phyloP scores from a whole-genome alignment of 2,113 vertebrate genomes.

The Miniopterus natalensis region DNA sequence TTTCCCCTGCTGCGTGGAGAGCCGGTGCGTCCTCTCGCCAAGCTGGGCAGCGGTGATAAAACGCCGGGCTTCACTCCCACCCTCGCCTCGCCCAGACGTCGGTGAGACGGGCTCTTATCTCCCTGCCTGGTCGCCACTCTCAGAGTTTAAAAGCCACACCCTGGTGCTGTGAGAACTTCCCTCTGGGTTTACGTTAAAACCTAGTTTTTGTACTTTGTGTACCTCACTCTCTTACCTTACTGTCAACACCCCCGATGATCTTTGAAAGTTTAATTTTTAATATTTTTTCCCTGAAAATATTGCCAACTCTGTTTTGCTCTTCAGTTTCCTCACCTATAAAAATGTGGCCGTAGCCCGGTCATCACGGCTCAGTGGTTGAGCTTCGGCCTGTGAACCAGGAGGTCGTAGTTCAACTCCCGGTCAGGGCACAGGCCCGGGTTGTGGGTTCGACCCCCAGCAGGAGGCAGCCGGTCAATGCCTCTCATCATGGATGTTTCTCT shows the following conservation, averaged over 20 bases:
- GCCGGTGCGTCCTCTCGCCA: neutral
- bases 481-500: no score
- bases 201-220: neutral
- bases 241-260: neutral
- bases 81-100: neutral
- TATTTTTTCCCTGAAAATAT: neutral
- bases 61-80: neutral
- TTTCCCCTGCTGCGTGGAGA: neutral
- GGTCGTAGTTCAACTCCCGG: no score
- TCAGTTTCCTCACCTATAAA: constrained; percentile 5
- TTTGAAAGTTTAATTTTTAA: constrained; percentile 50
- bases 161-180: neutral
- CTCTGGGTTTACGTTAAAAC: neutral
- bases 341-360: neutral
- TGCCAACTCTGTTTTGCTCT: neutral
- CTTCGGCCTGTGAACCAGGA: no score
- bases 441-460: no score
- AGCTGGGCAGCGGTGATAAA: no score
- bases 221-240: neutral
- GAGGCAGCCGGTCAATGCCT: no score
- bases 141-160: neutral
- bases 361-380: no score
- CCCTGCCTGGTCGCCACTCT: neutral
- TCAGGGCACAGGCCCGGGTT: no score
- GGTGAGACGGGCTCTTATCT: neutral